Percentiles rank a stretch among this genome's conserved stretches.
Evolutionary conservation across 2,888 invertebrate species (phyloP).

Genomic region (Hirudinaria manillensis): DNA sequence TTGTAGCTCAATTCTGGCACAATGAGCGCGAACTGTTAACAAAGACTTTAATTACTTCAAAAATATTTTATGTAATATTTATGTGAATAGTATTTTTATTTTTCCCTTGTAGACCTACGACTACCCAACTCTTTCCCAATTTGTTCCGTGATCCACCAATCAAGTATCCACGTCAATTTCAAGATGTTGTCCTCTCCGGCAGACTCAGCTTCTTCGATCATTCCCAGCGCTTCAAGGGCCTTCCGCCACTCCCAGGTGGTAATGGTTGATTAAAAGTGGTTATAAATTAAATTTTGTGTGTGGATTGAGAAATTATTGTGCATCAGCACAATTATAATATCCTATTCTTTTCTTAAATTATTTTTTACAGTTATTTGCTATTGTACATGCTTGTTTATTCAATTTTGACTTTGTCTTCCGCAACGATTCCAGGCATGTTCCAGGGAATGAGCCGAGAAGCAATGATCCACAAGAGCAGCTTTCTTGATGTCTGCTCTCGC

Average conservation of each 20-base stretch:
- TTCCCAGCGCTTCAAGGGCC: neutral
- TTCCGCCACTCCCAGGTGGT: neutral
- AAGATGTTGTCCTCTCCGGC: neutral
- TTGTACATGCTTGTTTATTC: too few relatives aligned
- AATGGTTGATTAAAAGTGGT: neutral
- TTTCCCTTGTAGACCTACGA: neutral
- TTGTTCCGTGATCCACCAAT: conserved; percentile 9
- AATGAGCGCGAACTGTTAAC: neutral
- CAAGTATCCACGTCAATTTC: conserved; percentile 4
- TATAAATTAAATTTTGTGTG: too few relatives aligned
- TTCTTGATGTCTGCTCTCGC: conserved; percentile 5
- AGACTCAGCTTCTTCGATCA: conserved; percentile 4
- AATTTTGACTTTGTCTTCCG: too few relatives aligned
- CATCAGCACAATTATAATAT: too few relatives aligned
- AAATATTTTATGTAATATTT: neutral
- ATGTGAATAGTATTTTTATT: neutral
- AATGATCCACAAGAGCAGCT: neutral
- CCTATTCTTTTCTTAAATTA: too few relatives aligned
- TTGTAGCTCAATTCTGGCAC: too few relatives aligned
- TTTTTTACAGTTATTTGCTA: too few relatives aligned
- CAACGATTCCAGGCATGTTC: too few relatives aligned
- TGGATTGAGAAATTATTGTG: too few relatives aligned
- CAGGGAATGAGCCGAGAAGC: neutral
- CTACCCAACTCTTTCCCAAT: neutral
- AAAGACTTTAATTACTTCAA: neutral